Base-by-base conservation (phyloP, 2,888 invertebrate genomes). In the Opisthograptis luteolata region DNA sequence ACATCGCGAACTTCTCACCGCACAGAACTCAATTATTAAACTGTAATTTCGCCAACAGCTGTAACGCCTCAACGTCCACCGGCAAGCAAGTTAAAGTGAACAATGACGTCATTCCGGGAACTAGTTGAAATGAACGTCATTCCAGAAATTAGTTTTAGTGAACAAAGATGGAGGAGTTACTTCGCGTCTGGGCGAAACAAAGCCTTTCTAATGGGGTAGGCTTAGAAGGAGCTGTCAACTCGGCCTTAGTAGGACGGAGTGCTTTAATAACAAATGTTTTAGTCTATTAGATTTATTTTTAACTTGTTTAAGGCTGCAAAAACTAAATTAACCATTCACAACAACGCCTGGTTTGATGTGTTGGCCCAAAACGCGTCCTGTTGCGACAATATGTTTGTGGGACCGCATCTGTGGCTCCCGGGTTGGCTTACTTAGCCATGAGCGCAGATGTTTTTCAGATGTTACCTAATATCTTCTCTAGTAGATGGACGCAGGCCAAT, bases 21-120 rank as follows among this genome's bases (percentile, higher is more conserved):
- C 28, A 12, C 8, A 8, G 19, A 35, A 44, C 28, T 48, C 48
- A 48, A 48, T 42, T 48, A 48, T 48, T 42, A 48, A 48, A 48
- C 42, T 37, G 48, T 48, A 48, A 48, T 48, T 48, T 42, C 24
- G 48, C 37, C 30, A 36, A 31, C 28, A 20, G 19, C 42, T 17
- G 12, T 15, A 25, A 24, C n/a, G 15, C 1, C 36, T n/a, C 14
- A 17, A 9, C 39, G 27, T 39, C 19, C 19, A 40, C 14, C 14
- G 20, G 2, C 22, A 17, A 9, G n/a, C n/a, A n/a, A 9, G 36
- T 42, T 37, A 36, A 37, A 15, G 19, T 9, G 10, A 20, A 37
- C 42, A 43, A 39, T 35, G 47, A 37, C 43, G 27, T 37, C 35
- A 36, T 36, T n/a, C 32, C 13, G 17, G 30, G 36, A 49, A 49